Evolutionary conservation across 2,797 vertebrate genomes (phyloP), one percentile per base, ranked within the genome.

Genomic region (Ctenopoma kingsleyae): DNA sequence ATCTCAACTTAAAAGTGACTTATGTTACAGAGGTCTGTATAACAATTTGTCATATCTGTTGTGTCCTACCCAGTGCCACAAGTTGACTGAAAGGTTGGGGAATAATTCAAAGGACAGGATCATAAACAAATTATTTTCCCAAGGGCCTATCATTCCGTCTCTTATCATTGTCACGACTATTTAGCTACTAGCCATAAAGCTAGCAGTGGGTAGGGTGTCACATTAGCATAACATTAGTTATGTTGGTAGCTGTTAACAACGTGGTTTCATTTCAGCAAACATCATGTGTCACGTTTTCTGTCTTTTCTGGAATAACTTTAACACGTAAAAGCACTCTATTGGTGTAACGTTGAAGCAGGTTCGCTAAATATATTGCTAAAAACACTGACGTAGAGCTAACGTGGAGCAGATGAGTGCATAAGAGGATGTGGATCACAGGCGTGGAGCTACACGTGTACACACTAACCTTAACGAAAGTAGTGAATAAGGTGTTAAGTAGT

Each of bases 121-220:
- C 10, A 63, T 3, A 16, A 5, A 11, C 11, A 7, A 6, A 55
- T 40, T 20, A 35, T 49, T 13, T 20, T 40, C 11, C 22, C 8
- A 35, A 27, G 41, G 19, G 32, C 19, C 40, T 12, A 6, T 16
- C 3, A 36, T 27, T 13, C 23, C 36, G 5, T 54, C 6, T 30
- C 17, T 8, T 23, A 8, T 41, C 15, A 50, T 16, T 57, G 3
- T 6, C 16, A 30, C 38, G 7, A 40, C n/a, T 17, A 25, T 23
- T n/a, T 57, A 46, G 46, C 73, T 59, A 41, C 40, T 67, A 53
- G 44, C 48, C 12, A 48, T 30, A 12, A 19, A 62, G 51, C 25
- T 55, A 50, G 7, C 8, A 15, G 57, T 15, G 20, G 4, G 6
- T 19, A 32, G 6, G 3, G 66, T 52, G 30, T 52, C 58, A 64